These are phyloP conservation scores for Artibeus lituratus DNA, from an alignment of 2,797 vertebrate genomes.

Conservation along the genomic window DNA sequence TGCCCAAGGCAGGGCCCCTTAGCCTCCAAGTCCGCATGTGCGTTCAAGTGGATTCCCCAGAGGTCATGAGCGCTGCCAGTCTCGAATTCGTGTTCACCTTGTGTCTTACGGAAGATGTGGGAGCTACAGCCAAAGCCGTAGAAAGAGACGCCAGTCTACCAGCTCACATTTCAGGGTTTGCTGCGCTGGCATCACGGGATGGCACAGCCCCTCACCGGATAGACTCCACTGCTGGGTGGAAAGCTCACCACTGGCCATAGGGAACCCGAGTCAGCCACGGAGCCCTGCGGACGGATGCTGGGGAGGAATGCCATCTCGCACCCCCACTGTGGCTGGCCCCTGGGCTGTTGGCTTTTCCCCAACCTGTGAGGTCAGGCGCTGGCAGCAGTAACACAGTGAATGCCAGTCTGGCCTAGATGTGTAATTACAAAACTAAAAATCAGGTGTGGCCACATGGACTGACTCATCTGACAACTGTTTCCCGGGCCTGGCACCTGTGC, in stretches of 20 bases:
- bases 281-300: background rate
- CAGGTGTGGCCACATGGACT: background rate
- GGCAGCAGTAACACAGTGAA: background rate
- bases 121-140: background rate
- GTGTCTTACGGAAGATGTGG: background rate
- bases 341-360: background rate
- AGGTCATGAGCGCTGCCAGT: background rate
- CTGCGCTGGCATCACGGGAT: fast-evolving
- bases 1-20: background rate
- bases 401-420: background rate
- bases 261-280: background rate
- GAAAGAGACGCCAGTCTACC: background rate
- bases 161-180: background rate
- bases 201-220: no score
- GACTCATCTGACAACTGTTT: background rate
- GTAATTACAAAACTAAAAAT: background rate
- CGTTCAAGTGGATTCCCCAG: fast-evolving
- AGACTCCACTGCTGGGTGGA: no score
- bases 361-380: fast-evolving
- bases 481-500: background rate
- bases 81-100: background rate
- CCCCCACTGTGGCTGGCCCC: background rate
- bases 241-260: fast-evolving
- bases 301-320: background rate
- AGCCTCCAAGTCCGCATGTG: background rate